Evolutionary conservation across 1,140 invertebrate species (phyloP).

Genomic region (Hypsibius dujardini): DNA sequence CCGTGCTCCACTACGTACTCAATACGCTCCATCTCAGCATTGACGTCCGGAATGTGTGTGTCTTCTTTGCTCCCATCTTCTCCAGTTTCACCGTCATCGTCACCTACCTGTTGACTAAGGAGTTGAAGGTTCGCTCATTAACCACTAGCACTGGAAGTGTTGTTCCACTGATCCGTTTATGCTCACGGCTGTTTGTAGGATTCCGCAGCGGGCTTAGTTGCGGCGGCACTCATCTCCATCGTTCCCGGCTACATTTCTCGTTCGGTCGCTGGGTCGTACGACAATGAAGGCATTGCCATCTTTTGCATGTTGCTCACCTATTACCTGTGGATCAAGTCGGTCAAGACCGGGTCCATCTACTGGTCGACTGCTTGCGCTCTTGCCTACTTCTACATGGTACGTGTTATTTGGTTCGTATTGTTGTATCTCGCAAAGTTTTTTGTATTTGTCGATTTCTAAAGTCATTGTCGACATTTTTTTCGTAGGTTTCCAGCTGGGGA

Average conservation of each 20-base stretch:
- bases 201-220: constrained; percentile 73
- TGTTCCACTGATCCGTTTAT: constrained; percentile 21
- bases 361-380: constrained; percentile 74
- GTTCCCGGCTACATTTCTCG: constrained; percentile 91
- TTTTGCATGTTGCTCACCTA: constrained; percentile 96
- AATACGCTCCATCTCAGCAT: constrained; percentile 79
- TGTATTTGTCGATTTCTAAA: background rate
- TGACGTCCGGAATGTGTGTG: constrained; percentile 90
- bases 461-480: background rate
- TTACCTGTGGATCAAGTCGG: constrained; percentile 90
- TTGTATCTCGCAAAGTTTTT: constrained; percentile 12
- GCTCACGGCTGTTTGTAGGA: constrained; percentile 40
- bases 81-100: constrained; percentile 86
- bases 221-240: constrained; percentile 82
- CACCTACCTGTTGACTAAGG: constrained; percentile 85
- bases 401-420: background rate
- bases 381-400: constrained; percentile 94
- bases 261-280: constrained; percentile 90
- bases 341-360: constrained; percentile 81
- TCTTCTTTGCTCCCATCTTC: constrained; percentile 89
- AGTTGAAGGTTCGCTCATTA: constrained; percentile 47
- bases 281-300: constrained; percentile 96
- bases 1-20: constrained; percentile 68
- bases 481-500: constrained; percentile 82
- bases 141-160: constrained; percentile 4